Base-by-base conservation (phyloP, 2,888 invertebrate genomes). In the Lacanobia wlatinum region DNA sequence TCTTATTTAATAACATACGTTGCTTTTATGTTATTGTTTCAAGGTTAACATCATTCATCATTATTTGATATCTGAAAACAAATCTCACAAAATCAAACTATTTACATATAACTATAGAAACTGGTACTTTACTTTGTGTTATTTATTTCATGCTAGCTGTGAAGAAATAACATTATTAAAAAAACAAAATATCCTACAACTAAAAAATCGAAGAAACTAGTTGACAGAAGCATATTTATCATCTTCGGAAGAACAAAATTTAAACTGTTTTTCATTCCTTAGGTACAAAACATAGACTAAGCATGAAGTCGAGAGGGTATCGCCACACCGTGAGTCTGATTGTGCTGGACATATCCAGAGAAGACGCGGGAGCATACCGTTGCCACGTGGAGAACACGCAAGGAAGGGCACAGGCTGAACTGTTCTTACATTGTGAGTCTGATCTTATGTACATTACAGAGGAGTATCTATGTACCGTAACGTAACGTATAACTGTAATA, bases 351-450 rank as follows among this genome's bases (percentile, higher is more conserved):
- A 96, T 97, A 88, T 92, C 96, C 4, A 87, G 94, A 3, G 92
- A 94, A 40, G 97, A 97, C 90, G 97, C 97, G 21, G 97, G 97
- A 48, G 96, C 97, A 0, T 97, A 97, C 92, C 96, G 97, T 76
- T 98, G 97, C 87, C 96, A 97, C 66, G 97, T 97, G 0, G 97
- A 97, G 87, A 98, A 98, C 89, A 96, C 95, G 0, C 92, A 97
- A 2, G 97, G 97, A 4, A 96, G 97, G 71, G 97, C 97, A 0
- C 97, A 97, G 83, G 97, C 97, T 1, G 97, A 97, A 76, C 96
- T 98, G 76, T 97, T 97, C 88, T 90, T 98, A 68, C 97, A 97
- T 87, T 94, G 97, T 97, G 92, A 97, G 97, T n/a, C n/a, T n/a
- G n/a, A n/a, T n/a, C n/a, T n/a, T n/a, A n/a, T n/a, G n/a, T n/a